phyloP scores from a whole-genome alignment of 2,888 invertebrate genomes.

The Monochamus alternatus region DNA sequence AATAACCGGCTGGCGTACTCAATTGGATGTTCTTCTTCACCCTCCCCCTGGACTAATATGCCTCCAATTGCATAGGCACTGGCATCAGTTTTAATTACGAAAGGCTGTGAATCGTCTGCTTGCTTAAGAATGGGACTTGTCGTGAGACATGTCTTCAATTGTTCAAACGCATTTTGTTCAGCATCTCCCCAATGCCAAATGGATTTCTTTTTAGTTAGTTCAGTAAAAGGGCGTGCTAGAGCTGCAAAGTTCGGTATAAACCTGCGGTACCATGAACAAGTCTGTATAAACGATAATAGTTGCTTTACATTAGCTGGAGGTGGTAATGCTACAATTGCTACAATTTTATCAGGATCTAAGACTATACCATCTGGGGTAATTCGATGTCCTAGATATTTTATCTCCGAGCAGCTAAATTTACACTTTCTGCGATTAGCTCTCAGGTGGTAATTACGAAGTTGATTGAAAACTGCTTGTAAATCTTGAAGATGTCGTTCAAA shows the following conservation, averaged over 20 bases:
- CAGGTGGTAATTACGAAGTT: conserved; percentile 42
- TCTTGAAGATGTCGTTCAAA: conserved; percentile 54
- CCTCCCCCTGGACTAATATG: conserved; percentile 51
- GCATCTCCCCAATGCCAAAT: conserved; percentile 41
- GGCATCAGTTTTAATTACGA: conserved; percentile 54
- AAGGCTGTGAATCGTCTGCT: conserved; percentile 48
- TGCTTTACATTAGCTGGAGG: conserved; percentile 45
- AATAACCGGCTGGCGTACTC: conserved; percentile 53
- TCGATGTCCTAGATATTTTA: conserved; percentile 45
- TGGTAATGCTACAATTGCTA: conserved; percentile 41
- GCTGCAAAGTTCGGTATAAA: conserved; percentile 48
- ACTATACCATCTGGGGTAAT: conserved; percentile 47
- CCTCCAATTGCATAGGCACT: conserved; percentile 54
- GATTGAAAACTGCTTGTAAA: conserved; percentile 42
- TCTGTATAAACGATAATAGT: conserved; percentile 46
- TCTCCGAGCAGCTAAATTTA: conserved; percentile 38
- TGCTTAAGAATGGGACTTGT: conserved; percentile 53
- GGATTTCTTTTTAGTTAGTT: conserved; percentile 41
- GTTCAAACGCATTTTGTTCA: conserved; percentile 44
- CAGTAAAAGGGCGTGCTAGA: conserved; percentile 43
- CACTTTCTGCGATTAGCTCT: conserved; percentile 48
- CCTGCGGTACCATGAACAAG: conserved; percentile 47
- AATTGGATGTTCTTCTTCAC: conserved; percentile 47
- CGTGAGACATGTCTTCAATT: conserved; percentile 43
- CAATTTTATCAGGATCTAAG: conserved; percentile 46